Conservation (phyloP, 2,113 vertebrate species). For the Hipposideros armiger region DNA sequence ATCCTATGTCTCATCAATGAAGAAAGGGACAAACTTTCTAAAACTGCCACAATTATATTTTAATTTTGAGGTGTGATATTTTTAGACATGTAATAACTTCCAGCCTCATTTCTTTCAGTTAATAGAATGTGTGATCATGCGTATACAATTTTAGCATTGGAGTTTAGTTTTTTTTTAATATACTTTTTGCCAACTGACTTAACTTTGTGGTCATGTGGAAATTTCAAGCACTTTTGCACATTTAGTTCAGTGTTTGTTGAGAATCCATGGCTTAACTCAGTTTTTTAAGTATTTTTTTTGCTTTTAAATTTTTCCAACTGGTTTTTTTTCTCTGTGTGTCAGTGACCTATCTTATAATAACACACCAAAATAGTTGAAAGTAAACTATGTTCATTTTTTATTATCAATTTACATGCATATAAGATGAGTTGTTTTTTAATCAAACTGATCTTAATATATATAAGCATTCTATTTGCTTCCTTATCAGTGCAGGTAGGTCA, state of each 20-base stretch:
- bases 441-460: conserved; percentile 82
- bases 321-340: conserved; percentile 86
- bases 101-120: conserved; percentile 88
- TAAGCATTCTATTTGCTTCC: conserved; percentile 86
- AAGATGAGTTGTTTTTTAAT: conserved; percentile 82
- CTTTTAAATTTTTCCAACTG: conserved; percentile 92
- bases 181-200: conserved; percentile 92
- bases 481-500: conserved; percentile 85
- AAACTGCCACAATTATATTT: conserved; percentile 89
- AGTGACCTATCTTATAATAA: conserved; percentile 92
- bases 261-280: conserved; percentile 89
- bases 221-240: conserved; percentile 94
- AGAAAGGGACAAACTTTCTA: conserved; percentile 82
- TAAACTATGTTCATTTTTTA: conserved; percentile 88
- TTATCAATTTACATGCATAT: conserved; percentile 85
- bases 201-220: conserved; percentile 88
- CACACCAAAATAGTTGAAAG: conserved; percentile 92
- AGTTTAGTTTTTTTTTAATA: conserved; percentile 88
- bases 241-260: conserved; percentile 92
- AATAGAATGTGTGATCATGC: conserved; percentile 92
- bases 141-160: conserved; percentile 87
- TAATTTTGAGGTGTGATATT: conserved; percentile 81
- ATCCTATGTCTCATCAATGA: conserved; percentile 86
- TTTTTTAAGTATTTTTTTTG: conserved; percentile 83
- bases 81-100: conserved; percentile 85